phyloP scores from a whole-genome alignment of 2,888 invertebrate species.

The Lepidocyrtinus sp. region DNA sequence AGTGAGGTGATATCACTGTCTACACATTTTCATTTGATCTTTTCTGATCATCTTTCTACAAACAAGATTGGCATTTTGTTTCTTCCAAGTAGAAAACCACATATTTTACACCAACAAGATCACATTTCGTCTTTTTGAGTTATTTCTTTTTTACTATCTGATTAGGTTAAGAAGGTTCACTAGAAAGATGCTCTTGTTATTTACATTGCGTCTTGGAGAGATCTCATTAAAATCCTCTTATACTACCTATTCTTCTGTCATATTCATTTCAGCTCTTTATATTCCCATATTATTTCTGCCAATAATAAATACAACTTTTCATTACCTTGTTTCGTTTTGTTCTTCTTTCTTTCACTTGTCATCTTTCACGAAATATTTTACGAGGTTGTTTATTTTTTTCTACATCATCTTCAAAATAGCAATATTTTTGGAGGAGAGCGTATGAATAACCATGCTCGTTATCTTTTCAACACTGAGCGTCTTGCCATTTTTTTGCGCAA shows the following conservation, averaged over 20 bases:
- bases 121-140: slow-evolving; percentile 4
- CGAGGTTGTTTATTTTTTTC: slow-evolving; percentile 30
- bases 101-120: slow-evolving; percentile 4
- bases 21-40: background rate
- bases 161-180: slow-evolving; percentile 8
- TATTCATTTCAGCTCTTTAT: slow-evolving; percentile 20
- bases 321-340: slow-evolving; percentile 31
- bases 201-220: slow-evolving; percentile 18
- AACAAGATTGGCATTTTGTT: background rate
- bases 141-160: background rate
- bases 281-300: background rate
- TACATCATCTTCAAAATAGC: slow-evolving; percentile 1
- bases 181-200: background rate
- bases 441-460: slow-evolving; percentile 12
- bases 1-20: background rate
- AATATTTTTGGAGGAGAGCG: too few species aligned
- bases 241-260: slow-evolving; percentile 3
- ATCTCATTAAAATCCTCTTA: background rate
- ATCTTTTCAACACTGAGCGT: slow-evolving; percentile 14
- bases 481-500: background rate
- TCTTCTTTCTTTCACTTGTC: slow-evolving; percentile 38
- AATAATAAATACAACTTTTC: slow-evolving; percentile 38
- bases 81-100: background rate
- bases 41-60: background rate
- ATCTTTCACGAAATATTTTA: slow-evolving; percentile 39